Evolutionary conservation across 2,113 vertebrate species (phyloP), one percentile per base, ranked within the genome.

Genomic region (Seriola quinqueradiata): DNA sequence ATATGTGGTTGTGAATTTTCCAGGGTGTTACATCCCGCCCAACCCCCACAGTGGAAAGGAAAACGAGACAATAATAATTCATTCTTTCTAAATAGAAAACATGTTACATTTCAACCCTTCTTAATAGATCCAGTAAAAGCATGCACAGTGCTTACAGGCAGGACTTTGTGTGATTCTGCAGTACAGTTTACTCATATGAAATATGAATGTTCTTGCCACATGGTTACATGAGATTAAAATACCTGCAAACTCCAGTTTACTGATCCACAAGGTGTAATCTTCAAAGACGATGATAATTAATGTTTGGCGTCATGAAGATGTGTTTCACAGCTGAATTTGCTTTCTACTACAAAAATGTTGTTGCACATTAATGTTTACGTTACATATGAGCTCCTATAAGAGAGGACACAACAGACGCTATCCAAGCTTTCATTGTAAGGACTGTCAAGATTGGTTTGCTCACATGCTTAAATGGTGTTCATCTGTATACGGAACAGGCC

Each of bases 61-160:
- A 82, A 89, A 80, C 71, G n/a, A 21, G 65, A 69, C 21, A 71
- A 70, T 63, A n/a, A 71, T 58, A 40, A 54, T 77, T 46, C 0
- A 50, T 52, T 83, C 12, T 55, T 40, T 65, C 42, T 76, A 23
- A 72, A 64, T 8, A 46, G 48, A 71, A 68, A 55, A 59, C 34
- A 42, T 25, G 6, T 65, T 32, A 38, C 9, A 59, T 54, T 71
- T 71, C 48, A 3, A 38, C 28, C n/a, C 1, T 25, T 21, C 55
- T 9, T 81, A 81, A 83, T 87, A 68, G 71, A 46, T 10, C 34
- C 55, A 61, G 38, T 79, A 67, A 79, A 70, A 77, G 67, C 25
- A 58, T 42, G 9, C 50, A 48, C 10, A 60, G 23, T 70, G 54
- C 66, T 85, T 48, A 65, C 40, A 70, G 32, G 7, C 11, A 70